A percentile compares a stretch with the other conserved stretches of the same genome.
Conservation (phyloP, 1,140 invertebrate genomes). For the Melanaphis sacchari region DNA sequence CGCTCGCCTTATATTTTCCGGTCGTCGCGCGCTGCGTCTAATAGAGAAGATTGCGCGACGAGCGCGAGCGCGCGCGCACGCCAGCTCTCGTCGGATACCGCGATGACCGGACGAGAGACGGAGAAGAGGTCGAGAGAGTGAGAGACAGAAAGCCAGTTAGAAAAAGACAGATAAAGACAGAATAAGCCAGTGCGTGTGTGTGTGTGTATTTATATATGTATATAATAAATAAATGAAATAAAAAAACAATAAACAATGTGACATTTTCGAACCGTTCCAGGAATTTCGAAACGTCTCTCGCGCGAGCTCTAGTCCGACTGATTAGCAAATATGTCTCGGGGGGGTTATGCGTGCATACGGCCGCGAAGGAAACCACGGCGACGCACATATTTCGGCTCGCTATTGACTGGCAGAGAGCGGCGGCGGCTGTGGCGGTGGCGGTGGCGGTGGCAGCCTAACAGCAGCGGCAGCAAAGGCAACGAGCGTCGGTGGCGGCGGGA, state of each 20-base stretch:
- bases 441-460: not conserved
- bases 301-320: constrained; percentile 34
- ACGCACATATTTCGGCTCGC: constrained; percentile 55
- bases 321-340: constrained; percentile 53
- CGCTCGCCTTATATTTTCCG: not conserved
- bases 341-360: not conserved
- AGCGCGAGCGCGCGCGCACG: not conserved
- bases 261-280: constrained; percentile 53
- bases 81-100: not conserved
- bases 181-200: not conserved
- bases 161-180: not conserved
- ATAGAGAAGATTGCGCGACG: not conserved
- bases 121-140: not conserved
- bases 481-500: not conserved
- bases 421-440: not conserved
- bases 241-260: constrained; percentile 55
- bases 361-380: constrained; percentile 18
- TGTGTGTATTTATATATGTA: not conserved
- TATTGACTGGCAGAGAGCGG: constrained; percentile 44
- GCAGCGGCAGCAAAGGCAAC: constrained; percentile 16
- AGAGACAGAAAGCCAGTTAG: not conserved
- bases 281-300: constrained; percentile 56
- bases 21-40: not conserved
- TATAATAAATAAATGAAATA: constrained; percentile 1
- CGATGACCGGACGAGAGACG: not conserved